Conservation (phyloP, 2,888 invertebrate species). For the Ernsta delagoae region DNA sequence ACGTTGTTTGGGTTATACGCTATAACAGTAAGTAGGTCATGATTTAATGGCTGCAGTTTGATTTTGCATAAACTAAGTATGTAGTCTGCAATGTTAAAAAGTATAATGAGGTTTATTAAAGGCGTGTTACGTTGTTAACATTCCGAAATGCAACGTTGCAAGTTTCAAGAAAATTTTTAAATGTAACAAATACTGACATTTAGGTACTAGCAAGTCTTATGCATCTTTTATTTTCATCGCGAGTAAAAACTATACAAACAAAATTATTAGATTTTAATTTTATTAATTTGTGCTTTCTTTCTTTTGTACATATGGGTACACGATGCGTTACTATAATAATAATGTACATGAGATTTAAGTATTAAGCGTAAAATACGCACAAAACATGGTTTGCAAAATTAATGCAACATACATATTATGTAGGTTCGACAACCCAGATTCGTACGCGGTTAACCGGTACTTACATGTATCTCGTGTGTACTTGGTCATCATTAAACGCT, state of each 20-base stretch:
- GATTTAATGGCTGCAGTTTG: constrained; percentile 59
- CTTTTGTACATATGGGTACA: neutral
- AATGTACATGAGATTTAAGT: too few relatives aligned
- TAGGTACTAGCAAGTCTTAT: too few relatives aligned
- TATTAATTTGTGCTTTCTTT: neutral
- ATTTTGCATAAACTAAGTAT: constrained; percentile 65
- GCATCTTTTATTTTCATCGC: too few relatives aligned
- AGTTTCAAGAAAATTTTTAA: neutral
- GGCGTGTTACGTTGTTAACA: constrained; percentile 10
- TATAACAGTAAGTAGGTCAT: constrained; percentile 59
- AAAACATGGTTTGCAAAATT: neutral
- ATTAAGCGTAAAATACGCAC: neutral
- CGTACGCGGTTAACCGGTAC: constrained; percentile 4
- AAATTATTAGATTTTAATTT: neutral
- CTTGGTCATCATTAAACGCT: constrained; percentile 35
- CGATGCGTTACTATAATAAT: too few relatives aligned
- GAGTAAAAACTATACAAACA: neutral
- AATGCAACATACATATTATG: neutral
- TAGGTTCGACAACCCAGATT: constrained; percentile 14
- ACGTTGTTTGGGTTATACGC: constrained; percentile 31
- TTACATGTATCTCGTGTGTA: constrained; percentile 6
- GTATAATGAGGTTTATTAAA: constrained; percentile 18
- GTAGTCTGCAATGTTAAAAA: constrained; percentile 58
- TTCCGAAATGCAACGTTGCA: constrained; percentile 26
- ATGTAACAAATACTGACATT: too few relatives aligned